Evolutionary conservation across 92 coral and sea anemone genomes (phyloP).

Genomic region (Zoanthus sociatus): DNA sequence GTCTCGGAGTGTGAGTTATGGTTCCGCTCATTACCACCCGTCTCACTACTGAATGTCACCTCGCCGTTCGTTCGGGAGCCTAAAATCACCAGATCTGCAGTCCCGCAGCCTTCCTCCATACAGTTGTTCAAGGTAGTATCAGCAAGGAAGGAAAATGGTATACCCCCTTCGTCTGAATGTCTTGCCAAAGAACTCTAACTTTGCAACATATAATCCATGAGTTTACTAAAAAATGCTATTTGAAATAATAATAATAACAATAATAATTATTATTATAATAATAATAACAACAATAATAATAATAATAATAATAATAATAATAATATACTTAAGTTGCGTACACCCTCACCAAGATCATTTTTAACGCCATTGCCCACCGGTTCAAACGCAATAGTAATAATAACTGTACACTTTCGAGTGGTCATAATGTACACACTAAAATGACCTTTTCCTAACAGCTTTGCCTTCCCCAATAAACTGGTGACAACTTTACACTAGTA

Average conservation of each 20-base stretch:
- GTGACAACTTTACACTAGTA: too few relatives aligned
- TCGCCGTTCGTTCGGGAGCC: constrained; percentile 35
- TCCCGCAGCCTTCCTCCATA: not conserved
- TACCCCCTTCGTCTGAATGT: constrained; percentile 13
- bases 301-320: too few relatives aligned
- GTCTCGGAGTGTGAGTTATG: not conserved
- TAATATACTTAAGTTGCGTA: too few relatives aligned
- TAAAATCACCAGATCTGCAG: constrained; percentile 30
- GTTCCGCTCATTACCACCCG: constrained; percentile 24
- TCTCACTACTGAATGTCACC: constrained; percentile 36
- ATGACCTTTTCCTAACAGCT: too few relatives aligned
- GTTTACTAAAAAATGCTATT: not conserved
- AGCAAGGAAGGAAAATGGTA: not conserved
- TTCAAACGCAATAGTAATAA: too few relatives aligned
- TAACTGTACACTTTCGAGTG: too few relatives aligned
- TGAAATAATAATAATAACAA: not conserved
- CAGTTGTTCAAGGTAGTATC: not conserved
- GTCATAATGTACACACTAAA: too few relatives aligned
- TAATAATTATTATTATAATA: too few relatives aligned
- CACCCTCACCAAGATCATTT: too few relatives aligned
- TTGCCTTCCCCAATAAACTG: too few relatives aligned
- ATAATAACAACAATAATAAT: too few relatives aligned
- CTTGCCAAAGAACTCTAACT: constrained; percentile 20
- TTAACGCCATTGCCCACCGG: too few relatives aligned
- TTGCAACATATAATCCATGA: not conserved